Percentiles rank a stretch among this genome's conserved stretches.
Conservation (phyloP, 2,888 invertebrate species). For the Pegoplata infirma region DNA sequence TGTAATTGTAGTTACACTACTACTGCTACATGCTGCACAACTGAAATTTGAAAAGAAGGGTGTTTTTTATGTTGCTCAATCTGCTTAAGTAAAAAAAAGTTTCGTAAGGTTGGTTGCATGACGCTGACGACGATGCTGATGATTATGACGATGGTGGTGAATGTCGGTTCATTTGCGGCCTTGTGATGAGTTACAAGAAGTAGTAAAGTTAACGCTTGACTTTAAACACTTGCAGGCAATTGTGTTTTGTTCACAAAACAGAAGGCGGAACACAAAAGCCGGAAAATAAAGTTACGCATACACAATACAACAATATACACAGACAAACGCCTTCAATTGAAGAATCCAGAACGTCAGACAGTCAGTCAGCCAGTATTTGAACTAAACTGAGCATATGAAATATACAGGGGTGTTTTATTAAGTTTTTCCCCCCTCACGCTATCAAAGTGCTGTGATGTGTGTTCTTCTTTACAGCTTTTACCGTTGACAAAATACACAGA, state of each 20-base stretch:
- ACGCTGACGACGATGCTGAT: slow-evolving; percentile 10
- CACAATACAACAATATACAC: slow-evolving; percentile 3
- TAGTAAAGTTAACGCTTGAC: slow-evolving; percentile 69
- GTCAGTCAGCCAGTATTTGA: slow-evolving; percentile 10
- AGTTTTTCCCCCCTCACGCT: slow-evolving; percentile 57
- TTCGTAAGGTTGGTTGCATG: background rate
- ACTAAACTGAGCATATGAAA: slow-evolving; percentile 54
- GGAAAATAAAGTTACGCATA: slow-evolving; percentile 74
- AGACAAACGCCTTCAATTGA: slow-evolving; percentile 39
- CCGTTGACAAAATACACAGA: slow-evolving; percentile 67
- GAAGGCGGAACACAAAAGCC: slow-evolving; percentile 77
- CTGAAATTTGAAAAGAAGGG: background rate
- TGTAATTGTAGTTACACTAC: slow-evolving; percentile 56
- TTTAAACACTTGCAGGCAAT: slow-evolving; percentile 75
- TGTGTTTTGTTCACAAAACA: slow-evolving; percentile 71
- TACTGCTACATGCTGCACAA: slow-evolving; percentile 5
- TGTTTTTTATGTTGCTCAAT: slow-evolving; percentile 18
- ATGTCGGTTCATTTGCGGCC: slow-evolving; percentile 61
- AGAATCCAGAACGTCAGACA: slow-evolving; percentile 30
- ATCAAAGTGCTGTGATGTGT: slow-evolving; percentile 11
- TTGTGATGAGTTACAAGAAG: slow-evolving; percentile 57
- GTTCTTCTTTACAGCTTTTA: slow-evolving; percentile 32
- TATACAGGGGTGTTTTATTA: slow-evolving; percentile 67
- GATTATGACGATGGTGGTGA: slow-evolving; percentile 31
- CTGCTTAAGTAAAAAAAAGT: slow-evolving; percentile 1